phyloP scores from a whole-genome alignment of 2,797 vertebrate species.

The Rhodeus uyekii region DNA sequence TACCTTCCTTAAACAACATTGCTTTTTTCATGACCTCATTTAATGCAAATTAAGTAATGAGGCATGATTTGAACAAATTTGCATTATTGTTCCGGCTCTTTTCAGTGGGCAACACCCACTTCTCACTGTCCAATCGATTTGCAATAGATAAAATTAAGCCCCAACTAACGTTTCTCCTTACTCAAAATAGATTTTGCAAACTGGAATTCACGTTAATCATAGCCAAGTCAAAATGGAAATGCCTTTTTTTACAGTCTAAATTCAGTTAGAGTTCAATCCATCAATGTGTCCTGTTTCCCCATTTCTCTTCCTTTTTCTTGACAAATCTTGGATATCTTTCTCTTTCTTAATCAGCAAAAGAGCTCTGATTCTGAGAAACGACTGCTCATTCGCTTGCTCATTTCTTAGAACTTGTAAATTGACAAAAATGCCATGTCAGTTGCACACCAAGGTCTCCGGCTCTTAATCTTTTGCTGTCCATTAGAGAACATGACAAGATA shows the following conservation, averaged over 20 bases:
- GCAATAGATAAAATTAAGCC: neutral
- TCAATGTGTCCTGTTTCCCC: neutral
- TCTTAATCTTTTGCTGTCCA: constrained; percentile 42
- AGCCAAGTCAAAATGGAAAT: neutral
- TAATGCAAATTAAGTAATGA: no score
- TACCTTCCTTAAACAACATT: neutral
- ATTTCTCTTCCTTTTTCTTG: constrained; percentile 12
- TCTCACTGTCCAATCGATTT: neutral
- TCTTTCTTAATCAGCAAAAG: constrained; percentile 41
- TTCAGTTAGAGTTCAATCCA: constrained; percentile 5
- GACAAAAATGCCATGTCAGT: constrained; percentile 48
- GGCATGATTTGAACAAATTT: neutral
- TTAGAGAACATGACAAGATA: constrained; percentile 40
- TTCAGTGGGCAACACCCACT: no score
- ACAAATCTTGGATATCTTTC: constrained; percentile 5
- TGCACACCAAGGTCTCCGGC: constrained; percentile 11
- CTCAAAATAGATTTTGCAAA: neutral
- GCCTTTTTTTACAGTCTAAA: neutral
- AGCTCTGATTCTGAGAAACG: constrained; percentile 33
- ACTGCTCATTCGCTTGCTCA: constrained; percentile 23
- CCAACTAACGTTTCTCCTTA: neutral
- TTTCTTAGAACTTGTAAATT: constrained; percentile 49
- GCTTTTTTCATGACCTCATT: neutral
- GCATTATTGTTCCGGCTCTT: neutral
- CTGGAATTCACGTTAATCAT: neutral